phyloP scores from a whole-genome alignment of 2,797 vertebrate genomes.

The Sylvia borin region DNA sequence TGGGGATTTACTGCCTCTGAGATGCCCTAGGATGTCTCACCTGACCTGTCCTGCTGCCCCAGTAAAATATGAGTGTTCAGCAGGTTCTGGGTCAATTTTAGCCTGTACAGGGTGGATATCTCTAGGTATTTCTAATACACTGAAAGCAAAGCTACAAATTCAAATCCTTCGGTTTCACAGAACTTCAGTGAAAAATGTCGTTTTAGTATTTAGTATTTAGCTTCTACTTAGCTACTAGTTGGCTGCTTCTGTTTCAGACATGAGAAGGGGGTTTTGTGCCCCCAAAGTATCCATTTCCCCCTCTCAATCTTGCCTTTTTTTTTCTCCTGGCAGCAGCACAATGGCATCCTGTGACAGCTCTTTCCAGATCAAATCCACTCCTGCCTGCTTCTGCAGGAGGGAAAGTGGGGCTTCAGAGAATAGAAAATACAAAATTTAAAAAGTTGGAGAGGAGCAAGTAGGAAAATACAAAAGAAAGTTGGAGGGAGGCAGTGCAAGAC shows the following conservation, averaged over 20 bases:
- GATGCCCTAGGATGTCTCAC: not conserved
- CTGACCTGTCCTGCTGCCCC: not conserved
- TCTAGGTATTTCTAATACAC: not conserved
- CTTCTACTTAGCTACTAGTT: not conserved
- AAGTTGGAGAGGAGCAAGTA: not conserved
- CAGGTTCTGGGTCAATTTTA: not conserved
- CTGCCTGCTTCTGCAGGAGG: not conserved
- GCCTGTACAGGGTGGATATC: not conserved
- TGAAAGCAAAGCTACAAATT: not conserved
- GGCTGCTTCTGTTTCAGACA: not conserved
- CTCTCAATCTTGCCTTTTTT: not conserved
- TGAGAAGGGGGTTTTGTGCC: not conserved
- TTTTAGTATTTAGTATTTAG: not conserved
- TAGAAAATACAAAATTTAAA: not conserved
- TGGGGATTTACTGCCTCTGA: not conserved
- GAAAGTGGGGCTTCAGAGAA: not conserved
- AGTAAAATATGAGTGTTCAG: not conserved
- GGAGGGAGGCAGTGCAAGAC: not conserved
- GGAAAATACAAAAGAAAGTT: not conserved
- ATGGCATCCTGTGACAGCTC: not conserved
- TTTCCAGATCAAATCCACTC: not conserved
- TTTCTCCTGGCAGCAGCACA: not conserved
- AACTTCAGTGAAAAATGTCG: not conserved
- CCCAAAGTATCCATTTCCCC: not conserved
- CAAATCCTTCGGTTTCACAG: not conserved